Conservation (phyloP, 2,888 invertebrate species). For the Nomada ferruginata region DNA sequence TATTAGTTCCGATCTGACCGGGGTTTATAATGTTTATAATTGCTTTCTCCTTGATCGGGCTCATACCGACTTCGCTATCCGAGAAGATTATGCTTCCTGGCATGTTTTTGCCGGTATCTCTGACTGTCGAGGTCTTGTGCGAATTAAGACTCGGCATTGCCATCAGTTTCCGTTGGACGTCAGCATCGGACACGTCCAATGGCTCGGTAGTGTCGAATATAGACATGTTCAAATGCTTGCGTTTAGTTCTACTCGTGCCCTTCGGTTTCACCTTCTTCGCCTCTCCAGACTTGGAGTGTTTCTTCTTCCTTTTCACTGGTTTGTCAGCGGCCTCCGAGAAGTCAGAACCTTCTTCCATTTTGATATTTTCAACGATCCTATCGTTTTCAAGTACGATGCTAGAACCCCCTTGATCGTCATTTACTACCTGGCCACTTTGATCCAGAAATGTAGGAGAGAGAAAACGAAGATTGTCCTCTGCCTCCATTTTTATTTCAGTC, state of each 20-base stretch:
- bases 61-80: constrained; percentile 56
- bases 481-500: constrained; percentile 58
- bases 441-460: constrained; percentile 25
- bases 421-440: constrained; percentile 33
- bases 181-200: constrained; percentile 78
- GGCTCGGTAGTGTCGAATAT: constrained; percentile 63
- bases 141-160: constrained; percentile 73
- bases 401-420: constrained; percentile 34
- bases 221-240: constrained; percentile 44
- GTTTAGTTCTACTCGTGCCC: constrained; percentile 44
- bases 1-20: neutral
- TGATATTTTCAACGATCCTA: constrained; percentile 20
- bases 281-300: constrained; percentile 58
- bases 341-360: constrained; percentile 45
- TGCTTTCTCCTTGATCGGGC: constrained; percentile 52
- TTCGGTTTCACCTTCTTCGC: constrained; percentile 58
- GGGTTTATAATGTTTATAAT: constrained; percentile 58
- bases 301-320: constrained; percentile 73
- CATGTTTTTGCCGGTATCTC: constrained; percentile 52
- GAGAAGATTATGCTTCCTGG: constrained; percentile 57
- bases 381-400: constrained; percentile 19
- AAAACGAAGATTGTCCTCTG: constrained; percentile 13
- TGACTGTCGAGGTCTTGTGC: constrained; percentile 48
- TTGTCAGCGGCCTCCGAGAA: constrained; percentile 41
- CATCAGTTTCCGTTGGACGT: constrained; percentile 78